Evolutionary conservation across 2,797 vertebrate species (phyloP).

Genomic region (Epinephelus coioides): DNA sequence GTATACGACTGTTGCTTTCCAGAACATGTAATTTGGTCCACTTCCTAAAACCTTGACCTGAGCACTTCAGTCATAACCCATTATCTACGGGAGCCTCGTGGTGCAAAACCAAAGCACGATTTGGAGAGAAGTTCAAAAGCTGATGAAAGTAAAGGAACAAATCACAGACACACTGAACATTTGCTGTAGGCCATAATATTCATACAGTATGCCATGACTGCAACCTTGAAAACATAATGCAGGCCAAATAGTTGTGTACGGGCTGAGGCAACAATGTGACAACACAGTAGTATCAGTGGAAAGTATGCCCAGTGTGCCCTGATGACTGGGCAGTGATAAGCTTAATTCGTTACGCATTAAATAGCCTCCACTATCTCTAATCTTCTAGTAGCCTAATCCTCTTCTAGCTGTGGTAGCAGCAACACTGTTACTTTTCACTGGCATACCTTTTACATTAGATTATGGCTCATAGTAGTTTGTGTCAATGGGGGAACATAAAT

Average conservation of each 20-base stretch:
- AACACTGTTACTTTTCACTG: slow-evolving; percentile 23
- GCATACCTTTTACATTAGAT: neutral
- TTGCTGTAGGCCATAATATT: too few relatives aligned
- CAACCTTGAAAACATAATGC: neutral
- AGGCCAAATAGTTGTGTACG: neutral
- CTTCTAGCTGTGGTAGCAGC: slow-evolving; percentile 3
- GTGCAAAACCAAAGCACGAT: neutral
- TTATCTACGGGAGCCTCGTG: neutral
- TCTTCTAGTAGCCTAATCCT: slow-evolving; percentile 44
- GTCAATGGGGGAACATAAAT: neutral
- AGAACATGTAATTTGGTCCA: slow-evolving; percentile 22
- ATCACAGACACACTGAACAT: neutral
- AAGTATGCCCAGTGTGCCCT: slow-evolving; percentile 3
- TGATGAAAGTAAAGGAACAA: neutral
- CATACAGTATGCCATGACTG: neutral
- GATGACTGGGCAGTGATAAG: slow-evolving; percentile 37
- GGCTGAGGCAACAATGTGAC: neutral
- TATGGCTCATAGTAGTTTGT: neutral
- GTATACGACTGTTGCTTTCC: neutral
- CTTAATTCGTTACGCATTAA: slow-evolving; percentile 34
- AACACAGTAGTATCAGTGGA: neutral
- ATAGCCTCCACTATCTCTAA: slow-evolving; percentile 42
- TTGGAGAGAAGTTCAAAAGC: neutral
- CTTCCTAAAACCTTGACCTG: slow-evolving; percentile 19
- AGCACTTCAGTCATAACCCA: neutral